Percentiles rank a stretch among this genome's conserved stretches.
Evolutionary conservation across 2,113 vertebrate species (phyloP).

Genomic region (Lichenostomus cassidix): DNA sequence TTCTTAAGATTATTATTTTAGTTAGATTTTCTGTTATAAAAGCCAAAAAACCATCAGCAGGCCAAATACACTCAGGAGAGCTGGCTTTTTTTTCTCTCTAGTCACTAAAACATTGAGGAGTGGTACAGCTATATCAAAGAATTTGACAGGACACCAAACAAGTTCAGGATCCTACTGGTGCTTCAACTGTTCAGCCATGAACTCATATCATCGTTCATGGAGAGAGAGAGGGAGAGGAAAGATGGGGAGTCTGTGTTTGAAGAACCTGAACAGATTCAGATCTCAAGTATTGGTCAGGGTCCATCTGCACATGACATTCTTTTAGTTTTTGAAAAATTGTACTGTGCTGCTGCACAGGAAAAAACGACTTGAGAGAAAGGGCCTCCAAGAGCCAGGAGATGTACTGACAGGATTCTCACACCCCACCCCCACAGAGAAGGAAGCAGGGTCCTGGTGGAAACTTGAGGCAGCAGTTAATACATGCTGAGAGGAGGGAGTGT

Average conservation of each 20-base stretch:
- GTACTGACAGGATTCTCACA: not conserved
- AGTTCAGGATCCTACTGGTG: not conserved
- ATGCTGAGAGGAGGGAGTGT: not conserved
- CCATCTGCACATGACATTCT: not conserved
- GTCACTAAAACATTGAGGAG: not conserved
- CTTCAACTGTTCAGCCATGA: not conserved
- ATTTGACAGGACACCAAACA: not conserved
- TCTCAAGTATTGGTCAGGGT: not conserved
- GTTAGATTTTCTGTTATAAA: slow-evolving; percentile 40
- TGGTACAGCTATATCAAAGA: not conserved
- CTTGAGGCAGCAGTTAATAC: not conserved
- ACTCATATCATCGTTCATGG: not conserved
- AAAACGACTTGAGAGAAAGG: not conserved
- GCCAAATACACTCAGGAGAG: not conserved
- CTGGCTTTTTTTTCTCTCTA: not conserved
- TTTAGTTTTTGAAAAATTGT: not conserved
- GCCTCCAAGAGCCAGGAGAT: not conserved
- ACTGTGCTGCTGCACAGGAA: not conserved
- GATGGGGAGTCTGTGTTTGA: not conserved
- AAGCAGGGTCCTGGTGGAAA: not conserved
- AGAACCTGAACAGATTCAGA: not conserved
- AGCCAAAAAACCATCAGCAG: not conserved
- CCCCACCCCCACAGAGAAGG: not conserved
- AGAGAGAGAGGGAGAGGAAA: not conserved
- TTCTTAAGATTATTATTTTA: slow-evolving; percentile 27